Conservation (phyloP, 2,113 vertebrate species). For the Carlito syrichta region DNA sequence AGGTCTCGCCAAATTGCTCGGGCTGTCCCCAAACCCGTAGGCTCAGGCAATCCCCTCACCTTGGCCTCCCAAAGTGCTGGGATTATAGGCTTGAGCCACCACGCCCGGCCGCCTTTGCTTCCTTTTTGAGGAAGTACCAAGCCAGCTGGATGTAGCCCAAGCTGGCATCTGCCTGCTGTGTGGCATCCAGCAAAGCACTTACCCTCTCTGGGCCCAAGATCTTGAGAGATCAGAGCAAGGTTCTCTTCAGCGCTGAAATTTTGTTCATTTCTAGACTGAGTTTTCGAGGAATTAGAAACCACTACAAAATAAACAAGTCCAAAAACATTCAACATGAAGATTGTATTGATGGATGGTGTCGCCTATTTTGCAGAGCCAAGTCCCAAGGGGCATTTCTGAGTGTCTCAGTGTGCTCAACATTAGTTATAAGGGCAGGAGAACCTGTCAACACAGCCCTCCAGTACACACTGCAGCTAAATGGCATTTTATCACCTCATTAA, state of each 20-base stretch:
- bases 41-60: too few species aligned
- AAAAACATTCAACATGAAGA: fast-evolving
- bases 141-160: too few species aligned
- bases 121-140: too few species aligned
- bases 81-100: too few species aligned
- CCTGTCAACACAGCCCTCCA: neutral
- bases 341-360: fast-evolving
- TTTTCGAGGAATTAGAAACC: neutral
- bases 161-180: neutral
- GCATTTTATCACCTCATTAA: neutral
- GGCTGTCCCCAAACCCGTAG: too few species aligned
- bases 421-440: neutral
- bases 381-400: neutral
- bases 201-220: neutral
- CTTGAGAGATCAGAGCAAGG: neutral
- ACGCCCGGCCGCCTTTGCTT: too few species aligned
- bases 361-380: neutral
- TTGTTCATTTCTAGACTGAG: neutral
- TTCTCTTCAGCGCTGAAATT: neutral
- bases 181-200: neutral
- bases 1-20: too few species aligned
- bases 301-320: neutral
- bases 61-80: too few species aligned
- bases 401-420: neutral
- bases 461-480: neutral